These are phyloP conservation scores for Nannoperca australis DNA, from an alignment of 2,797 vertebrate genomes.

Conservation along the genomic window DNA sequence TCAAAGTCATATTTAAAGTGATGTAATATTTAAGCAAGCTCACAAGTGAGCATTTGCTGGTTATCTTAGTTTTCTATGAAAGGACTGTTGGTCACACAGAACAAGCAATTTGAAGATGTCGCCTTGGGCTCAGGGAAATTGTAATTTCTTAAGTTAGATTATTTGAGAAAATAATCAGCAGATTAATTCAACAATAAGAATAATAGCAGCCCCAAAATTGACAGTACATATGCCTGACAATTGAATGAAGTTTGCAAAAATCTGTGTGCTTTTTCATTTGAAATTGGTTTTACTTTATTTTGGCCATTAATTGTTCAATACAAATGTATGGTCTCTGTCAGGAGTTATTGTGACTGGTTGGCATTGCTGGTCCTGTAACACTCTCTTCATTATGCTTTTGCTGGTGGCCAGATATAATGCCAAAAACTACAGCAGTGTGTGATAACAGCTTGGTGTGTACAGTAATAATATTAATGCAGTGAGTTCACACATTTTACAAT, in stretches of 20 bases:
- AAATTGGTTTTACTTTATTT: conserved; percentile 12
- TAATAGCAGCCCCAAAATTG: background rate
- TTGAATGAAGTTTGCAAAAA: conserved; percentile 6
- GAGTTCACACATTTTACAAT: conserved; percentile 30
- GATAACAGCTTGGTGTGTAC: conserved; percentile 3
- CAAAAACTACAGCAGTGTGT: conserved; percentile 7
- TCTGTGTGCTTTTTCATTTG: background rate
- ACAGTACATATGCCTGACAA: conserved; percentile 3
- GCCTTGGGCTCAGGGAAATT: background rate
- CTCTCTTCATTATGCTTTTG: conserved; percentile 32
- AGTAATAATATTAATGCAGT: conserved; percentile 31
- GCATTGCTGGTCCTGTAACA: conserved; percentile 6
- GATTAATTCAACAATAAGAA: conserved; percentile 6
- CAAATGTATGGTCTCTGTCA: background rate
- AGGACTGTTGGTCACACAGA: background rate
- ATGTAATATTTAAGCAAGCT: background rate
- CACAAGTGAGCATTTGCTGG: background rate
- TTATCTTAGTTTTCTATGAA: background rate
- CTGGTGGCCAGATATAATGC: conserved; percentile 6
- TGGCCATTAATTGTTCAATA: background rate
- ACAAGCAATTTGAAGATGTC: background rate
- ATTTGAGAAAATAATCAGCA: conserved; percentile 6
- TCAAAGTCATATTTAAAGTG: background rate
- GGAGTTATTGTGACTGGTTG: conserved; percentile 14
- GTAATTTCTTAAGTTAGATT: background rate